A percentile compares a stretch with the other conserved stretches of the same genome.
These are phyloP conservation scores for Penaeus monodon DNA, from an alignment of 2,888 invertebrate species.

Conservation along the genomic window DNA sequence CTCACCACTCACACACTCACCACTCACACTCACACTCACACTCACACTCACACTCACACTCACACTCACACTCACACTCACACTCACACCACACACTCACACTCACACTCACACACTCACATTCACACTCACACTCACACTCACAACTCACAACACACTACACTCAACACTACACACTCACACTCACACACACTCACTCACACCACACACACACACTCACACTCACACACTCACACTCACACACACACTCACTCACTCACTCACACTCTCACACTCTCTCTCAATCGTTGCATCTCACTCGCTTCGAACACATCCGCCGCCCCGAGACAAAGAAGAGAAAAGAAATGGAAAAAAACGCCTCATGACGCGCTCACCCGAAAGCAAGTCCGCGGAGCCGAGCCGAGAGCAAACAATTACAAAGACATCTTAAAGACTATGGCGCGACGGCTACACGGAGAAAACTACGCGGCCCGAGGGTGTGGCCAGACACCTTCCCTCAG, in stretches of 20 bases:
- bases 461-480: too few species aligned
- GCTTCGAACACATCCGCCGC: conserved; percentile 19
- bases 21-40: neutral
- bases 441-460: too few species aligned
- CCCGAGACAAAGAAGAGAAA: too few species aligned
- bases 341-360: too few species aligned
- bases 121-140: neutral
- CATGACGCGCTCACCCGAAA: too few species aligned
- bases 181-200: neutral
- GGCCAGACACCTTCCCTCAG: too few species aligned
- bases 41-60: neutral
- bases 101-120: neutral
- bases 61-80: neutral
- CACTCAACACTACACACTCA: neutral
- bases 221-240: neutral
- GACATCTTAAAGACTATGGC: too few species aligned
- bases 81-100: neutral
- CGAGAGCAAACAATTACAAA: too few species aligned
- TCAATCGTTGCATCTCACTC: conserved; percentile 45
- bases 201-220: neutral
- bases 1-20: neutral
- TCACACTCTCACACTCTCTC: neutral
- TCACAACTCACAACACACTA: neutral
- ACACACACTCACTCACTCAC: neutral
- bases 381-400: too few species aligned